phyloP scores from a whole-genome alignment of 2,888 invertebrate species.

The Eueremaeus valkanovi region DNA sequence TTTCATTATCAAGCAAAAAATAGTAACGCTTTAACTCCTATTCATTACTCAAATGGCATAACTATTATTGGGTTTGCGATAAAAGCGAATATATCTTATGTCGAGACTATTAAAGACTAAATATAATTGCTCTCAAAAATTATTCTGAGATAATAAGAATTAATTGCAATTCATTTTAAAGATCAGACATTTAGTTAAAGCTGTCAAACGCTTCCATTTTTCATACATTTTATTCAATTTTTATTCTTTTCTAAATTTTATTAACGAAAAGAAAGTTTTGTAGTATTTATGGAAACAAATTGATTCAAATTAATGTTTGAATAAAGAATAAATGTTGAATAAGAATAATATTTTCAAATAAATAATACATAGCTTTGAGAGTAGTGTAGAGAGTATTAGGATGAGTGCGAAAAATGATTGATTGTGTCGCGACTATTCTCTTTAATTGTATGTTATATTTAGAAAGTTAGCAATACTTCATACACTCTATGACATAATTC shows the following conservation, averaged over 20 bases:
- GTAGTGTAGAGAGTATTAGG: too few relatives aligned
- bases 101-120: slow-evolving; percentile 21
- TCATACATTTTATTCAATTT: too few relatives aligned
- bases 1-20: background rate
- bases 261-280: too few relatives aligned
- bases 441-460: slow-evolving; percentile 33
- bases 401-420: slow-evolving; percentile 6
- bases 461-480: slow-evolving; percentile 20
- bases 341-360: background rate
- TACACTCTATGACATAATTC: background rate
- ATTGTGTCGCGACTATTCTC: slow-evolving; percentile 16
- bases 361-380: too few relatives aligned
- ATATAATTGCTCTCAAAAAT: slow-evolving; percentile 21
- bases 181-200: slow-evolving; percentile 4
- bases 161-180: slow-evolving; percentile 5
- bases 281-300: too few relatives aligned
- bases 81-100: background rate
- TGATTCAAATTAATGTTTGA: too few relatives aligned
- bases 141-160: slow-evolving; percentile 15
- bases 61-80: background rate
- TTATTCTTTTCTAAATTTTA: too few relatives aligned
- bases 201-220: background rate
- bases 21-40: background rate
- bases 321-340: too few relatives aligned
- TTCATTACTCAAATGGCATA: slow-evolving; percentile 6